Conservation (phyloP, 2,888 invertebrate genomes). For the Lochmaea capreae region DNA sequence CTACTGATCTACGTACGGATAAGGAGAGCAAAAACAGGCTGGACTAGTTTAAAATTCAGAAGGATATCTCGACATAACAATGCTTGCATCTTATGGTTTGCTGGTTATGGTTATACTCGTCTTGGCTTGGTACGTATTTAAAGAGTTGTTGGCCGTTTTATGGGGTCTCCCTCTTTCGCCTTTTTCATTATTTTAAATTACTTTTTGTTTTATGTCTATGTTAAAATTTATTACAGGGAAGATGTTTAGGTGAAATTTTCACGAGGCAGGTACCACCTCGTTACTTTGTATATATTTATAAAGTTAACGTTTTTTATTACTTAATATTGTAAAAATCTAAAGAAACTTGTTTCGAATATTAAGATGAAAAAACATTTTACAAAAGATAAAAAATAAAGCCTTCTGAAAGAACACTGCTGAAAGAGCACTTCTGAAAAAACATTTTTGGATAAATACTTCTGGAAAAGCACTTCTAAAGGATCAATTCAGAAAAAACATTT, state of each 20-base stretch:
- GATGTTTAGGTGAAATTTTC: no score
- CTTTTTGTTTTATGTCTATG: slow-evolving; percentile 10
- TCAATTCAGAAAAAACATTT: no score
- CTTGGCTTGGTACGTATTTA: slow-evolving; percentile 21
- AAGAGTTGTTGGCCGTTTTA: slow-evolving; percentile 33
- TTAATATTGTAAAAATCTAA: no score
- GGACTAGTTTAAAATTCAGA: slow-evolving; percentile 51
- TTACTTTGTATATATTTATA: neutral
- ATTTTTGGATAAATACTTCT: no score
- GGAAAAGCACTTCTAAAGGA: no score
- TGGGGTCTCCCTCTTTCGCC: slow-evolving; percentile 10
- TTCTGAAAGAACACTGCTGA: no score
- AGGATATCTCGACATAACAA: slow-evolving; percentile 50
- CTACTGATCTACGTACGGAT: slow-evolving; percentile 44
- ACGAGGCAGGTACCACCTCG: no score
- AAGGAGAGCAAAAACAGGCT: slow-evolving; percentile 44
- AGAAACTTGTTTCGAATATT: no score
- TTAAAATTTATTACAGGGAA: slow-evolving; percentile 1
- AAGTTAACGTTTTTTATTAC: no score
- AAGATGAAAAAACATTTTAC: no score
- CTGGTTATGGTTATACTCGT: slow-evolving; percentile 12
- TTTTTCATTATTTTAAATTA: slow-evolving; percentile 3
- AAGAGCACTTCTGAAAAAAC: no score
- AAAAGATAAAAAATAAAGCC: no score
- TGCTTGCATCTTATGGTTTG: slow-evolving; percentile 43